phyloP scores from a whole-genome alignment of 2,113 vertebrate species.

The Chloropsis cyanopogon region DNA sequence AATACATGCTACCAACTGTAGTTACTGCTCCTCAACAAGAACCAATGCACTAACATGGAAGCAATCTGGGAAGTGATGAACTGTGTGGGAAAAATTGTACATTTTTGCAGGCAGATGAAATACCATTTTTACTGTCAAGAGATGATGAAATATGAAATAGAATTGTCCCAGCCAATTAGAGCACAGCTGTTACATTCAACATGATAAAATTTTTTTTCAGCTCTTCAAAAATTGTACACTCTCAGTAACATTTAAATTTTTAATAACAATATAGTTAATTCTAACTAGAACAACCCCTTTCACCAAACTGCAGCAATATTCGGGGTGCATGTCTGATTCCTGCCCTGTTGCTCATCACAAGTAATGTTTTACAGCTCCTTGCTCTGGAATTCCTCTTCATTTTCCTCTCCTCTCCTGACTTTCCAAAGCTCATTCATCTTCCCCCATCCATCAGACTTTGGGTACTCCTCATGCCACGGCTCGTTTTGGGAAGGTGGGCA shows the following conservation, averaged over 20 bases:
- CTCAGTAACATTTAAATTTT: neutral
- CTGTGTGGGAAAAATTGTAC: neutral
- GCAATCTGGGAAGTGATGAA: neutral
- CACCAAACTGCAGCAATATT: neutral
- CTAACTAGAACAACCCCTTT: neutral
- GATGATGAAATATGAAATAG: neutral
- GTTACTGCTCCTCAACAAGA: constrained; percentile 17
- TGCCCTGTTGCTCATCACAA: neutral
- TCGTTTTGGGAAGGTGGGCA: neutral
- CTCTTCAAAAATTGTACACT: neutral
- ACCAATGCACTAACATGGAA: neutral
- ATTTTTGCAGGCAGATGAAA: neutral
- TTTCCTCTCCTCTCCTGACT: neutral
- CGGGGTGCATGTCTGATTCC: neutral
- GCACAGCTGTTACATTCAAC: neutral
- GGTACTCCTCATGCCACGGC: neutral
- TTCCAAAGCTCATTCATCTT: neutral
- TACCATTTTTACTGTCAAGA: neutral
- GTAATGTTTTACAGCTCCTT: neutral
- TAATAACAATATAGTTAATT: neutral
- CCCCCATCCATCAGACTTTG: neutral
- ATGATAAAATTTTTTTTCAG: neutral
- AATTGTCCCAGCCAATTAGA: neutral
- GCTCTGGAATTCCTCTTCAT: neutral
- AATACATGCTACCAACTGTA: neutral